Evolutionary conservation across 2,797 vertebrate genomes (phyloP), one percentile per base, ranked within the genome.

Genomic region (Bovichtus diacanthus): DNA sequence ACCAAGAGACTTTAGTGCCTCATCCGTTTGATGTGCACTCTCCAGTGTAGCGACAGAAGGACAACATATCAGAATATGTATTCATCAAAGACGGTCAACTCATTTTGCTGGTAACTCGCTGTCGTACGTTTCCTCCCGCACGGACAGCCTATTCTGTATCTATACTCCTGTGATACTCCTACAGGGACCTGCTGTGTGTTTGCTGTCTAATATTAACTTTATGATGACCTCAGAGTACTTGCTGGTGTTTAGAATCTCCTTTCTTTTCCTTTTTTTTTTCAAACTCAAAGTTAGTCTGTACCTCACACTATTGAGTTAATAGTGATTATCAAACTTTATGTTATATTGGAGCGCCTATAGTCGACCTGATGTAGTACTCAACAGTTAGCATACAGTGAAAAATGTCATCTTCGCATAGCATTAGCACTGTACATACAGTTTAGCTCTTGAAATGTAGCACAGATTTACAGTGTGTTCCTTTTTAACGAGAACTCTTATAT

Each of bases 11-110:
- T 82, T 76, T 29, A 41, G 51, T 39, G 50, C 4, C 58, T 90
- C 86, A 88, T 88, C 87, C 78, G 87, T 78, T 82, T 74, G 65
- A 68, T 85, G 82, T 77, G 84, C 65, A 25, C 62, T 61, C 65
- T 67, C 29, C 67, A 44, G 64, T 79, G 75, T 50, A 19, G 59
- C 70, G 39, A 5, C 65, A 67, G 59, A 74, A 72, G 64, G 69
- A 72, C 66, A 66, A 59, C 87, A 85, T 46, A 76, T 80, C 51
- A 31, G 63, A 78, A 61, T 29, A 50, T 67, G 70, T 60, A 1
- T 76, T 58, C 60, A 46, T 38, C 46, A 31, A 64, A 72, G 71
- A 82, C 64, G 31, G 53, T 55, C 16, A 38, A 71, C 21, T 23
- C 15, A 41, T 13, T 51, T 21, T 19, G 31, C 50, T 66, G 19